Evolutionary conservation across 2,113 vertebrate genomes (phyloP).

Genomic region (Platysternon megacephalum): DNA sequence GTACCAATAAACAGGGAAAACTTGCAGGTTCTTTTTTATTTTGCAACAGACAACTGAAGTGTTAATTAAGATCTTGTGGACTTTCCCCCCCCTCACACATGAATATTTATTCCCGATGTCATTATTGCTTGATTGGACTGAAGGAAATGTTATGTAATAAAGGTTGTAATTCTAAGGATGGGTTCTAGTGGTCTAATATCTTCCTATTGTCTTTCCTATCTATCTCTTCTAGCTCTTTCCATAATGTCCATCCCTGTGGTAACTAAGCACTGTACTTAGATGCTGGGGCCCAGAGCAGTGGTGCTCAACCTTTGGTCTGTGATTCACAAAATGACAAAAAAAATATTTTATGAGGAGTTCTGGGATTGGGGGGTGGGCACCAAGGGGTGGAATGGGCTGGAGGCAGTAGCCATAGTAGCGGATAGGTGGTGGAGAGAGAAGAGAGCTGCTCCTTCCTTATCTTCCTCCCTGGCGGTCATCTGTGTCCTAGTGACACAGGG

Average conservation of each 20-base stretch:
- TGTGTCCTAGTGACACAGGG: not conserved
- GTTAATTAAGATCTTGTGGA: not conserved
- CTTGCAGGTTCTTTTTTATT: not conserved
- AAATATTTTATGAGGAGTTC: not conserved
- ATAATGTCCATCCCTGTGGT: not conserved
- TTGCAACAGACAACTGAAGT: not conserved
- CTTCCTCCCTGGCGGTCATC: not conserved
- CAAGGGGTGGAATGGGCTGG: not conserved
- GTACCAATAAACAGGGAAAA: slow-evolving; percentile 30
- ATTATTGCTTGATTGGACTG: not conserved
- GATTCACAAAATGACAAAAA: not conserved
- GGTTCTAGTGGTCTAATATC: not conserved
- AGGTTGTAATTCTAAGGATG: accelerated
- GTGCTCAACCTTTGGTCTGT: not conserved
- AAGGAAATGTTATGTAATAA: not conserved
- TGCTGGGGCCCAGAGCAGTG: not conserved
- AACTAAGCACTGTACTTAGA: not conserved
- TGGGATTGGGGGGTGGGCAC: not conserved
- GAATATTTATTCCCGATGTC: not conserved
- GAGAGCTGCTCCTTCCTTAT: not conserved
- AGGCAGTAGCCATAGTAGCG: not conserved
- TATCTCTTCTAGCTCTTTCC: not conserved
- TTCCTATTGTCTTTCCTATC: not conserved
- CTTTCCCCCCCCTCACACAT: not conserved
- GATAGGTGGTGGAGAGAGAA: not conserved